Evolutionary conservation across 1,140 invertebrate genomes (phyloP).

Genomic region (Penaeus japonicus): DNA sequence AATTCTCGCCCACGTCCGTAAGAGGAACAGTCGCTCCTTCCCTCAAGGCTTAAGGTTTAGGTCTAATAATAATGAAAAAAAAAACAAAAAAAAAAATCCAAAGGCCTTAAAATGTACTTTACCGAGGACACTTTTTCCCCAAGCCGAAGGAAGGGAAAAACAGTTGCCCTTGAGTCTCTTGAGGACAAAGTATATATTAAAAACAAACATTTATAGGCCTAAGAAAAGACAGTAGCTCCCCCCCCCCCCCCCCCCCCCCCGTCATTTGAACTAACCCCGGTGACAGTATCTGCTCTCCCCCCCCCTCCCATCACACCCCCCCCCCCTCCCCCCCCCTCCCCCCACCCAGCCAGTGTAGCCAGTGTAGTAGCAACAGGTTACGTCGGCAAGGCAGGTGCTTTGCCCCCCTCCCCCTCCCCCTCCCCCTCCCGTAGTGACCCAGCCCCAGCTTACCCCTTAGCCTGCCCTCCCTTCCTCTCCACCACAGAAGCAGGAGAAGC

Average conservation of each 20-base stretch:
- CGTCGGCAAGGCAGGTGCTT: neutral
- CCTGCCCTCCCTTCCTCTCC: neutral
- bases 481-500: conserved; percentile 57
- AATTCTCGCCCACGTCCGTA: too few relatives aligned
- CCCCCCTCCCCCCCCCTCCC: neutral
- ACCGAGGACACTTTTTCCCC: too few relatives aligned
- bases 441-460: neutral
- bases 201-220: too few relatives aligned
- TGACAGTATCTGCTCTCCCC: neutral
- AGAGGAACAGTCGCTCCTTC: too few relatives aligned
- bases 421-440: neutral
- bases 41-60: too few relatives aligned
- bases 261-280: neutral
- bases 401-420: neutral
- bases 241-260: neutral
- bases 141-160: too few relatives aligned
- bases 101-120: too few relatives aligned
- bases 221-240: neutral
- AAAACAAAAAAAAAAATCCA: too few relatives aligned
- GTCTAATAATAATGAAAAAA: too few relatives aligned
- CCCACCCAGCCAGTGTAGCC: neutral
- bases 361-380: neutral
- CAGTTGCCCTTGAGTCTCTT: too few relatives aligned
- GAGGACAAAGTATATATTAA: too few relatives aligned
- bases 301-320: neutral